These are phyloP conservation scores for Chaunax sp. DNA, from an alignment of 2,797 vertebrate species.

Conservation along the genomic window DNA sequence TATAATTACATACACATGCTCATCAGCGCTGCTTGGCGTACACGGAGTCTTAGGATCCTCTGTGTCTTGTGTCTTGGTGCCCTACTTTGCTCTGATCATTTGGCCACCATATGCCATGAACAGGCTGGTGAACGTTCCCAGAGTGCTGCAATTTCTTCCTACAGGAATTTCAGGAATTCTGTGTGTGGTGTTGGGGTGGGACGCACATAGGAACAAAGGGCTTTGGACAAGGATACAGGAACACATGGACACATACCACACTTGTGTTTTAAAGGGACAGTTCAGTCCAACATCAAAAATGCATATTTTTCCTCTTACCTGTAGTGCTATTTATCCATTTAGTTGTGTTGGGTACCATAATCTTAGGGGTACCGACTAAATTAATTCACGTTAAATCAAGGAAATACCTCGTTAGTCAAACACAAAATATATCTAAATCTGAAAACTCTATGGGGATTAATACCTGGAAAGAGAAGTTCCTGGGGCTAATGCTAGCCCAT, in stretches of 20 bases:
- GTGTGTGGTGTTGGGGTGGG: conserved; percentile 71
- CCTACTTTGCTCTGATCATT: conserved; percentile 63
- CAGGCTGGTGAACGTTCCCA: conserved; percentile 63
- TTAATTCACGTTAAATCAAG: too few species aligned
- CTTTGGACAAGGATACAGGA: conserved; percentile 55
- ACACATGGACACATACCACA: conserved; percentile 36
- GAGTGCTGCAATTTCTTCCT: conserved; percentile 70
- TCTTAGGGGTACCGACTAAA: too few species aligned
- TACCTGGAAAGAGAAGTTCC: too few species aligned
- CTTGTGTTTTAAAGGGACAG: conserved; percentile 23
- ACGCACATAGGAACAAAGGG: conserved; percentile 57
- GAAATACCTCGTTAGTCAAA: too few species aligned
- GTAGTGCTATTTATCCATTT: too few species aligned
- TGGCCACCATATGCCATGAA: conserved; percentile 64
- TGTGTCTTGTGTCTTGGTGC: conserved; percentile 50
- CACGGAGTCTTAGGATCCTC: conserved; percentile 52
- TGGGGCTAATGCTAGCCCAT: too few species aligned
- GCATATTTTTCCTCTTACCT: too few species aligned
- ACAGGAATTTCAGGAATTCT: conserved; percentile 75
- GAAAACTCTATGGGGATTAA: too few species aligned
- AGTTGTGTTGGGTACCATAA: too few species aligned
- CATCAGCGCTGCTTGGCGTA: conserved; percentile 45
- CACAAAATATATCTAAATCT: too few species aligned
- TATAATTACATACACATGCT: conserved; percentile 62
- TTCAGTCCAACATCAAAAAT: too few species aligned